phyloP scores from a whole-genome alignment of 1,140 invertebrate species.

The Oryctes rhinoceros region DNA sequence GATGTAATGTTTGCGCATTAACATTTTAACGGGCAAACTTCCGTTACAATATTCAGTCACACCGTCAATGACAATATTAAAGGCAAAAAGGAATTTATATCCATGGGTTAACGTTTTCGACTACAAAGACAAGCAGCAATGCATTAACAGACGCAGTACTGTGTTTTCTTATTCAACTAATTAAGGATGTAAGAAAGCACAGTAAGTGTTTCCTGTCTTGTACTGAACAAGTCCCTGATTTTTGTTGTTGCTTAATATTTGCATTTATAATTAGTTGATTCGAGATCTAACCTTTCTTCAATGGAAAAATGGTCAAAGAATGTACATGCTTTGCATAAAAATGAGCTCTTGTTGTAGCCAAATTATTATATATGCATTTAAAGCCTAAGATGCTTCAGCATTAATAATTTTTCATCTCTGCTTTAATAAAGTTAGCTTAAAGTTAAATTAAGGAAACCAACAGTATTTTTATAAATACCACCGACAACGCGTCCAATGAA shows the following conservation, averaged over 20 bases:
- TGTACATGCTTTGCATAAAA: background rate
- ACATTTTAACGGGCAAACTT: no score
- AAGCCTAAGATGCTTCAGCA: no score
- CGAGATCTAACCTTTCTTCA: background rate
- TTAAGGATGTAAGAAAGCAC: slow-evolving; percentile 27
- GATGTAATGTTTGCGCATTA: no score
- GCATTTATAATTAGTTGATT: slow-evolving; percentile 38
- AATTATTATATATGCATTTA: slow-evolving; percentile 8
- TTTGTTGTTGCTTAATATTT: slow-evolving; percentile 13
- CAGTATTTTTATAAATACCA: no score
- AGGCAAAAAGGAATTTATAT: no score
- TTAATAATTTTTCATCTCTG: no score
- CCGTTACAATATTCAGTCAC: no score
- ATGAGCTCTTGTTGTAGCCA: background rate
- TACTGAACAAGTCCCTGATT: slow-evolving; percentile 11
- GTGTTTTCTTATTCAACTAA: slow-evolving; percentile 24
- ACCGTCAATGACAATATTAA: no score
- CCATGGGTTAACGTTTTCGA: no score
- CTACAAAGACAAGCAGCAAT: background rate
- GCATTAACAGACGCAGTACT: background rate
- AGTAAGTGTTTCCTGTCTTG: slow-evolving; percentile 8
- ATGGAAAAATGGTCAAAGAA: background rate
- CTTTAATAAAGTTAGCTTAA: no score
- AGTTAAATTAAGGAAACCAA: no score
- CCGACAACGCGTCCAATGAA: no score